Evolutionary conservation across 2,888 invertebrate species (phyloP).

Genomic region (Drosophila pseudotalamancana): DNA sequence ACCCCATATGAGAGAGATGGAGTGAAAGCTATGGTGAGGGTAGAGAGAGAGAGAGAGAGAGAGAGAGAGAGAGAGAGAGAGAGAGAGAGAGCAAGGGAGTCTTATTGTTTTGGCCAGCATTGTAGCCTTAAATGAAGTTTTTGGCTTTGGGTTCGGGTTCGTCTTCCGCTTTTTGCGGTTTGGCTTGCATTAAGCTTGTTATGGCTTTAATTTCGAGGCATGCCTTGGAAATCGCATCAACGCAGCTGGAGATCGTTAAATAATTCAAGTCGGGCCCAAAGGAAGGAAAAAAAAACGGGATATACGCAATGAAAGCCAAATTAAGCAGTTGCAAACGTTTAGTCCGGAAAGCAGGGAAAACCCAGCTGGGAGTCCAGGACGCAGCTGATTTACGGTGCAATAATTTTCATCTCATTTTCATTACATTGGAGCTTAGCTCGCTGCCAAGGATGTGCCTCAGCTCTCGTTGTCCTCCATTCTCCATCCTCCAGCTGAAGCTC

Average conservation of each 20-base stretch:
- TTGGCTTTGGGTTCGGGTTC: slow-evolving; percentile 32
- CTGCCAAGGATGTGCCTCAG: slow-evolving; percentile 7
- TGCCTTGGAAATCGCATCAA: slow-evolving; percentile 75
- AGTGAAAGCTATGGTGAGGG: no score
- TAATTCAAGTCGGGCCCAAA: slow-evolving; percentile 73
- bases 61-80: neutral
- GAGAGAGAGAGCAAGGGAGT: slow-evolving; percentile 7
- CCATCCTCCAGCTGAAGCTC: no score
- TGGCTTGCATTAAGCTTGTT: slow-evolving; percentile 72
- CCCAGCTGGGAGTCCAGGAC: slow-evolving; percentile 63
- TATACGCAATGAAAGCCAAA: slow-evolving; percentile 78
- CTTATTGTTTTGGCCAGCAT: slow-evolving; percentile 62
- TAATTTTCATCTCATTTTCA: slow-evolving; percentile 81
- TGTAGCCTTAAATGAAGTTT: slow-evolving; percentile 74
- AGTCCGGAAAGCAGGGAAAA: slow-evolving; percentile 31
- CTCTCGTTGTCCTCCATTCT: neutral
- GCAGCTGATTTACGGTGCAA: slow-evolving; percentile 74
- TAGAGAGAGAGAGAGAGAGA: neutral
- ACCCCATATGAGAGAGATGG: slow-evolving; percentile 60
- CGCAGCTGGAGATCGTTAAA: slow-evolving; percentile 80
- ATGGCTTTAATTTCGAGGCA: slow-evolving; percentile 72
- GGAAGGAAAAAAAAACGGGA: slow-evolving; percentile 17
- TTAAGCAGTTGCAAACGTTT: slow-evolving; percentile 78
- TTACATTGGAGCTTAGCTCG: slow-evolving; percentile 66
- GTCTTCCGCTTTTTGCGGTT: slow-evolving; percentile 49